Percentiles rank a stretch among this genome's conserved stretches.
phyloP scores from a whole-genome alignment of 2,113 vertebrate species.

The Pandion haliaetus region DNA sequence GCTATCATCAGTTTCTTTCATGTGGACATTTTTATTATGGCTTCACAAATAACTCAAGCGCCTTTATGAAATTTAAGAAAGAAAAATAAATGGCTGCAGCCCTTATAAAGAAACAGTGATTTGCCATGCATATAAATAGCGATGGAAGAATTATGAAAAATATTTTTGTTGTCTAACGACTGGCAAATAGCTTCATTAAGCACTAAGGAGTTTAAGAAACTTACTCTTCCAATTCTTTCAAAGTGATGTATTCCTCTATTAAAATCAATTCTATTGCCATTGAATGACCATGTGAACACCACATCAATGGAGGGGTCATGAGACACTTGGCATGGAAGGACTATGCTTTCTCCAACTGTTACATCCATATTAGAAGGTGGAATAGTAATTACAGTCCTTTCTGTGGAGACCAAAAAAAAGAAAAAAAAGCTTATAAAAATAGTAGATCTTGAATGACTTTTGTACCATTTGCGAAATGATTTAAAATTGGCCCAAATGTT shows the following conservation, averaged over 20 bases:
- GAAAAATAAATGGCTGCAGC: constrained; percentile 40
- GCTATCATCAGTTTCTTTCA: constrained; percentile 44
- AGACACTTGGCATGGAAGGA: constrained; percentile 86
- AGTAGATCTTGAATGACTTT: not conserved
- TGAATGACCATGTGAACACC: constrained; percentile 86
- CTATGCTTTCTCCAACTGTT: constrained; percentile 86
- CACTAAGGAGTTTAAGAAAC: constrained; percentile 27
- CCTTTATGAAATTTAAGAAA: constrained; percentile 45
- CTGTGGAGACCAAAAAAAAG: constrained; percentile 57
- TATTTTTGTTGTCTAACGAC: not conserved
- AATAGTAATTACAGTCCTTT: constrained; percentile 80
- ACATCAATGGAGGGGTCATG: constrained; percentile 80
- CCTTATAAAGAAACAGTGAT: constrained; percentile 12
- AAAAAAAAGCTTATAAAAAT: not conserved
- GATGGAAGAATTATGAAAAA: not conserved
- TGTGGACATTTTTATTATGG: constrained; percentile 52
- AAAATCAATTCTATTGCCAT: constrained; percentile 82
- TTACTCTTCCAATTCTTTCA: constrained; percentile 87
- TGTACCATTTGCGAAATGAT: not conserved
- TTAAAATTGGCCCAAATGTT: not conserved
- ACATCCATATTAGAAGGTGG: constrained; percentile 84
- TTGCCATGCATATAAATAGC: not conserved
- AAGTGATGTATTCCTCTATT: constrained; percentile 79
- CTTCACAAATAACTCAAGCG: constrained; percentile 39
- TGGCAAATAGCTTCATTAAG: not conserved